These are phyloP conservation scores for Helicorthomorpha holstii DNA, from an alignment of 1,140 invertebrate genomes.

Conservation along the genomic window DNA sequence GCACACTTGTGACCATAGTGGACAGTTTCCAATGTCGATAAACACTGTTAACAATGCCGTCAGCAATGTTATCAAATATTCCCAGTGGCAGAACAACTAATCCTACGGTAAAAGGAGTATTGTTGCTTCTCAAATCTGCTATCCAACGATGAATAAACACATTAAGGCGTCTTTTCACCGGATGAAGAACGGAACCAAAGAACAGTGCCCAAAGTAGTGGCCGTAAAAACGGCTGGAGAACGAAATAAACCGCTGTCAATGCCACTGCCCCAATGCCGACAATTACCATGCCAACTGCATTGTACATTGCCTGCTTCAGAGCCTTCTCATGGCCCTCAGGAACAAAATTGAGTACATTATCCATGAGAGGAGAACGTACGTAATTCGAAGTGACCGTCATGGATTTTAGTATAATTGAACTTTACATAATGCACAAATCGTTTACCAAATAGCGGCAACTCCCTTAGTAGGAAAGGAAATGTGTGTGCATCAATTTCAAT, in stretches of 20 bases:
- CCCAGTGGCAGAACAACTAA: slow-evolving; percentile 53
- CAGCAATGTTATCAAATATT: slow-evolving; percentile 47
- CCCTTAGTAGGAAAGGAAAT: too few species aligned
- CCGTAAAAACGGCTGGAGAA: slow-evolving; percentile 76
- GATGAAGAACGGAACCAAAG: slow-evolving; percentile 74
- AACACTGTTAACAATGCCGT: slow-evolving; percentile 39
- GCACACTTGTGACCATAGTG: slow-evolving; percentile 14
- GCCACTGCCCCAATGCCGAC: slow-evolving; percentile 44
- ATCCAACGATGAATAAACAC: slow-evolving; percentile 52
- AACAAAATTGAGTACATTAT: slow-evolving; percentile 18
- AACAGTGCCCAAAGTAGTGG: slow-evolving; percentile 85
- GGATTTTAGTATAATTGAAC: too few species aligned
- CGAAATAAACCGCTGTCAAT: slow-evolving; percentile 59
- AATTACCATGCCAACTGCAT: slow-evolving; percentile 56
- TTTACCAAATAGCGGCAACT: too few species aligned
- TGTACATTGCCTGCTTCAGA: slow-evolving; percentile 71
- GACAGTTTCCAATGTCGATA: slow-evolving; percentile 20
- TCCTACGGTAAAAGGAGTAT: slow-evolving; percentile 40
- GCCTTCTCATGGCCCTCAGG: slow-evolving; percentile 52
- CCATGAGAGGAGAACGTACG: slow-evolving; percentile 12
- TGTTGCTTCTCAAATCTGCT: slow-evolving; percentile 23
- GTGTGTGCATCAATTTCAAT: too few species aligned
- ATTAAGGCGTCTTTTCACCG: slow-evolving; percentile 61
- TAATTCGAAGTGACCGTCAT: background rate
- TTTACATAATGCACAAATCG: too few species aligned